Base-by-base conservation (phyloP, 2,797 vertebrate genomes). In the Acridotheres tristis region DNA sequence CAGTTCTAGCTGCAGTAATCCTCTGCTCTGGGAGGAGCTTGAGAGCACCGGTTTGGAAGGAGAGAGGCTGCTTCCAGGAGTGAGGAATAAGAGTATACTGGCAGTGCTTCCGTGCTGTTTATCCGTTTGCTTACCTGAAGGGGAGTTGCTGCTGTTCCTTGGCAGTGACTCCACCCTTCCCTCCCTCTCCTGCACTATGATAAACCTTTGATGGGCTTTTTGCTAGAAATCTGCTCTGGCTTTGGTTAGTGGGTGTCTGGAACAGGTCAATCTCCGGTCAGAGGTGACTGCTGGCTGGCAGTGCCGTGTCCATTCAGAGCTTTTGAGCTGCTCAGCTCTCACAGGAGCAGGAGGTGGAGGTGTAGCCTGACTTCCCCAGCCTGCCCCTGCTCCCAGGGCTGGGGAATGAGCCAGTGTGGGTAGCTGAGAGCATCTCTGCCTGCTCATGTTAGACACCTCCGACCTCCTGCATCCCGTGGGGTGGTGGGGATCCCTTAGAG, bases 391-490 rank as follows among this genome's bases (percentile, higher is more conserved):
- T 36, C 10, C 15, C 27, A 54, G 62, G 47, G 22, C 2, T 68
- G 73, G 47, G 48, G 22, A 17, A 22, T 18, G 30, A 68, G 13
- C 13, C 6, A 2, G 16, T 25, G 13, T 29, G 43, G 30, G 38
- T 16, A 9, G 16, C 29, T 26, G 29, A 54, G 67, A 30, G 53
- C 26, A 16, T 58, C 63, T 79, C 34, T 84, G 71, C 51, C n/a
- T 27, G 10, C 13, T 63, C 5, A 0, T 38, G 57, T 20, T 6
- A 5, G 42, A 19, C 22, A n/a, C 8, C 36, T 26, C 36, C 32
- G 68, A 62, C 16, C 58, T n/a, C 23, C 36, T 38, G n/a, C 9
- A 30, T 58, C 34, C 17, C 0, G 0, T 23, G 36, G 38, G 5
- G 11, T 9, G 7, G 2, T 47, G 84, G n/a, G 13, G 16, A 6